Percentiles rank a stretch among this genome's conserved stretches.
phyloP scores from a whole-genome alignment of 2,113 vertebrate species.

The human region GRCh38 chr1:179074501-179075000 shows the following conservation, averaged over 20 bases:
- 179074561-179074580: not conserved
- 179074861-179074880: constrained; percentile 1
- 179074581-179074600: not conserved
- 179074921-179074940: too few relatives aligned
- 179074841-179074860: not conserved
- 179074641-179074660: not conserved
- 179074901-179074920: too few relatives aligned
- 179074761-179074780: not conserved
- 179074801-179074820: not conserved
- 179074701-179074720: too few relatives aligned
- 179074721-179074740: not conserved
- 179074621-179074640: not conserved
- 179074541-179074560: not conserved
- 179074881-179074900: not conserved
- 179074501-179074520: not conserved
- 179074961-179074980: too few relatives aligned
- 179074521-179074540: not conserved
- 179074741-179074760: not conserved
- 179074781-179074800: not conserved
- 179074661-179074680: not conserved
- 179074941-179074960: too few relatives aligned
- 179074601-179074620: not conserved
- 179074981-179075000: too few relatives aligned
- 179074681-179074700: too few relatives aligned
- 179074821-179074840: not conserved